Percentiles rank a stretch among this genome's conserved stretches.
Evolutionary conservation across 2,797 vertebrate genomes (phyloP).

Genomic region (Anguilla megastoma): DNA sequence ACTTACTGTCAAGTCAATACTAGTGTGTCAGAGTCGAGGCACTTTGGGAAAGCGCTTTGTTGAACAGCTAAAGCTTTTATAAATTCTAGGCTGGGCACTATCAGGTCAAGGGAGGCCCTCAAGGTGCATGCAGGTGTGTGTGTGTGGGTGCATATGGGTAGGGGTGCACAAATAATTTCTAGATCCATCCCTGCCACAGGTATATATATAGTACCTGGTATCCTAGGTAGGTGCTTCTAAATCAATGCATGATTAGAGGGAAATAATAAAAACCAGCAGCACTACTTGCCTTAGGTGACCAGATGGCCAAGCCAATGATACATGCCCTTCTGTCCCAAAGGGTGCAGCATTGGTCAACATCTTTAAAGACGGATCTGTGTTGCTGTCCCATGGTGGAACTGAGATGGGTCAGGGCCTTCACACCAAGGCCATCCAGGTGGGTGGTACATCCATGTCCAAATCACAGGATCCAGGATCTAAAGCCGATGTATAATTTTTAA

Average conservation of each 20-base stretch:
- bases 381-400: slow-evolving; percentile 70
- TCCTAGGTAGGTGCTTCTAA: no score
- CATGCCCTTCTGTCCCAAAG: slow-evolving; percentile 45
- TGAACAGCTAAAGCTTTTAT: not conserved
- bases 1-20: not conserved
- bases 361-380: slow-evolving; percentile 70
- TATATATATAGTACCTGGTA: no score
- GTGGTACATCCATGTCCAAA: not conserved
- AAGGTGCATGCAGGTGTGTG: not conserved
- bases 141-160: not conserved
- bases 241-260: not conserved
- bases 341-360: slow-evolving; percentile 71
- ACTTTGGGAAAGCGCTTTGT: not conserved
- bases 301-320: not conserved
- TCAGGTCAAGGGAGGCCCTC: no score
- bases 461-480: not conserved
- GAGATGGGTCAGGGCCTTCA: slow-evolving; percentile 74
- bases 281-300: not conserved
- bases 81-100: not conserved
- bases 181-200: no score
- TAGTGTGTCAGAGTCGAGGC: not conserved
- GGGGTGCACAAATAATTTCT: not conserved
- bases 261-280: not conserved
- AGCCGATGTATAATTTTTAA: not conserved
- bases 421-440: slow-evolving; percentile 73